Evolutionary conservation across 2,888 invertebrate genomes (phyloP).

Genomic region (Pandemis corylana): DNA sequence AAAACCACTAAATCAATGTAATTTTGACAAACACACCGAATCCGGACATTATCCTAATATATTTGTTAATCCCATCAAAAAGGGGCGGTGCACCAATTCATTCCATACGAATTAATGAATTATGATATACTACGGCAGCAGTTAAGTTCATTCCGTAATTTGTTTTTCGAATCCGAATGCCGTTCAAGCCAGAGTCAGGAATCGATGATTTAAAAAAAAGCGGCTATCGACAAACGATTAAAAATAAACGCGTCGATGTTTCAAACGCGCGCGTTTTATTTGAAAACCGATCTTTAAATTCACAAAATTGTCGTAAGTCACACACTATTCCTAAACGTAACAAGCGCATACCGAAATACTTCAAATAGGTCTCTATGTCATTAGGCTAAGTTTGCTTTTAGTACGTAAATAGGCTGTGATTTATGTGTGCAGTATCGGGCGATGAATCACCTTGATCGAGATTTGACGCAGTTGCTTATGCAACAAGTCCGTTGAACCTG

Average conservation of each 20-base stretch:
- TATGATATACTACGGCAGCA: constrained; percentile 57
- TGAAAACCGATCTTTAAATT: constrained; percentile 37
- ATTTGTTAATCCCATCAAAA: constrained; percentile 70
- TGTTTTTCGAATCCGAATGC: constrained; percentile 36
- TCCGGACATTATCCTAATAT: constrained; percentile 66
- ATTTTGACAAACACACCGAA: constrained; percentile 63
- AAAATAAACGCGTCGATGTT: constrained; percentile 36
- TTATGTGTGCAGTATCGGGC: constrained; percentile 48
- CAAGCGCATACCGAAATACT: constrained; percentile 8
- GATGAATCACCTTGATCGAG: constrained; percentile 77
- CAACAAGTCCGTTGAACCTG: constrained; percentile 70
- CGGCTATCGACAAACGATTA: constrained; percentile 35
- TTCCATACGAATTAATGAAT: constrained; percentile 58
- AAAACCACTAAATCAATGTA: constrained; percentile 66
- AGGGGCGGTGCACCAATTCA: constrained; percentile 55
- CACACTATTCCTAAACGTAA: constrained; percentile 2
- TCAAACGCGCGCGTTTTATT: constrained; percentile 38
- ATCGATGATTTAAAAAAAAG: constrained; percentile 32
- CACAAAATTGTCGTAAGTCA: constrained; percentile 30
- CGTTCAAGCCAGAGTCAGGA: constrained; percentile 17
- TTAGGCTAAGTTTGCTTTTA: constrained; percentile 34
- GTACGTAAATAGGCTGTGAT: constrained; percentile 38
- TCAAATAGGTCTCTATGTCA: constrained; percentile 33
- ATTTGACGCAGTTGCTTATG: constrained; percentile 75
- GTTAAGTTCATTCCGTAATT: constrained; percentile 32